Evolutionary conservation across 2,113 vertebrate genomes (phyloP), one percentile per base, ranked within the genome.

Genomic region (Alectura lathami): DNA sequence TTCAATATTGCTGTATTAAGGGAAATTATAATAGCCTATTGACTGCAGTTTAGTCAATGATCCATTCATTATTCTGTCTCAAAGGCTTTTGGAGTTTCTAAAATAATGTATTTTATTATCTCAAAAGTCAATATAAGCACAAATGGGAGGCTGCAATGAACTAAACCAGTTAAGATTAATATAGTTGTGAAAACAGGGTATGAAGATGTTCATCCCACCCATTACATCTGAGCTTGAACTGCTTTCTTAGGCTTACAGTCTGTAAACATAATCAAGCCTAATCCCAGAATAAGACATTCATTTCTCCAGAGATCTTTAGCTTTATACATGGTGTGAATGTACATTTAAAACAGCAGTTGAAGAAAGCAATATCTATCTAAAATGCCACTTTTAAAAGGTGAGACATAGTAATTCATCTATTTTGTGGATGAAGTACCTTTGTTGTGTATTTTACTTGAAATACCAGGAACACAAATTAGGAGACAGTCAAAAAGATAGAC

Each of bases 21-120:
- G 95, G 70, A 97, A 97, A 97, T 97, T 96, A 94, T 98, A 98
- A 98, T 97, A 97, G 95, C 47, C 34, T 98, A 98, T 98, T 96
- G 97, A 97, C 92, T 51, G 34, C 59, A 87, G 69, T 93, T 94
- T 91, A 96, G 88, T 96, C 97, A 97, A 96, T 96, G 92, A 96
- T 94, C 93, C 94, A 97, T 97, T 97, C 3, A 7, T 97, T 97
- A 97, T 94, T 97, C 95, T 96, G 85, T 95, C 93, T 97, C 93
- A 96, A 95, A 97, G 91, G 92, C 91, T 95, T 94, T 62, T 89
- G 75, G 69, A 96, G 51, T 96, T 96, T 68, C 6, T 95, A 96
- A 97, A 97, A 96, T 97, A 97, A 97, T 94, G 95, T 92, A 97
- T 96, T 96, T 85, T 90, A 98, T 98, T 96, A 97, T 96, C 92